These are phyloP conservation scores for Pyrgilauda ruficollis DNA, from an alignment of 2,113 vertebrate species.

Conservation along the genomic window DNA sequence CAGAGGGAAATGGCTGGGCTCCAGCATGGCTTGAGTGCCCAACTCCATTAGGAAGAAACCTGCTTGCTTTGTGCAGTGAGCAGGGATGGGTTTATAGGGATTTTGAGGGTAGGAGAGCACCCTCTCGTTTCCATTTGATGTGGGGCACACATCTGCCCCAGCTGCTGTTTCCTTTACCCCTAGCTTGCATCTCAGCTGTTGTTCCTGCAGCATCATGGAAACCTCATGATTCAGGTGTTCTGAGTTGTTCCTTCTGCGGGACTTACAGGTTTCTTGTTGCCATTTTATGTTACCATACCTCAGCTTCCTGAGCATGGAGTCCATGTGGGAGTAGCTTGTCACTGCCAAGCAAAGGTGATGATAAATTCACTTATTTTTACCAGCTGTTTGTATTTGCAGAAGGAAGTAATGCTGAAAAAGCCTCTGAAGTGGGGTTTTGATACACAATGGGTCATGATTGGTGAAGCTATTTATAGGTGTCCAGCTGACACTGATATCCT, in stretches of 20 bases:
- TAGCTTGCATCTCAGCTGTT: fast-evolving
- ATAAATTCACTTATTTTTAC: background rate
- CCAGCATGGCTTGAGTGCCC: background rate
- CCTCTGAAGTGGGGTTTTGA: background rate
- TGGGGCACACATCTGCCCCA: background rate
- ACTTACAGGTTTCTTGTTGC: background rate
- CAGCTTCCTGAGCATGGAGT: background rate
- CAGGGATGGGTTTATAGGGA: background rate
- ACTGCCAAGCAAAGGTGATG: background rate
- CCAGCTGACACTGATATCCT: background rate
- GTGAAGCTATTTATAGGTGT: constrained; percentile 3
- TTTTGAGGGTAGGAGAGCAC: background rate
- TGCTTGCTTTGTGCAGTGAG: background rate
- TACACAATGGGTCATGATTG: background rate
- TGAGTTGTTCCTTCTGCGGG: background rate
- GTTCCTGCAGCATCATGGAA: background rate
- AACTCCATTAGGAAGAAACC: background rate
- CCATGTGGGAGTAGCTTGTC: background rate
- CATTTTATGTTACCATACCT: background rate
- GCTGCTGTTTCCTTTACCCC: background rate
- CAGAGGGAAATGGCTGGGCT: background rate
- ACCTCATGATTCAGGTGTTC: background rate
- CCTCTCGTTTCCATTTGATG: fast-evolving
- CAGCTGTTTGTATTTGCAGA: background rate
- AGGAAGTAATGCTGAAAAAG: background rate